Conservation (phyloP, 1,140 invertebrate genomes). For the Tachypleus tridentatus region DNA sequence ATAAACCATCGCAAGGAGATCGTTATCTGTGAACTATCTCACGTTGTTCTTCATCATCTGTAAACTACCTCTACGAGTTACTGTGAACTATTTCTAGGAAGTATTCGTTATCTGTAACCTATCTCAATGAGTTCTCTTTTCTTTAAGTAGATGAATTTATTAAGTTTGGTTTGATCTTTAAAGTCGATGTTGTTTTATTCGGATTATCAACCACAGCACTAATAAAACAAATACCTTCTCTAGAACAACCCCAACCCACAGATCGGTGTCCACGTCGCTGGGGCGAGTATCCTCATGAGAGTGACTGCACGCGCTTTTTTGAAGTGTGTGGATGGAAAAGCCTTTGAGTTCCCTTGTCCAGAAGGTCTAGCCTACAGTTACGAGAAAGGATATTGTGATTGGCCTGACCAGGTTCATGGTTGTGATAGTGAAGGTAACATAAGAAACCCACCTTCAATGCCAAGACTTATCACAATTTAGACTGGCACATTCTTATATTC, state of each 20-base stretch:
- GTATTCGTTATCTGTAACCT: neutral
- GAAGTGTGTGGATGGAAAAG: conserved; percentile 75
- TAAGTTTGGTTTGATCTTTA: neutral
- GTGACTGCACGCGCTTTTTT: conserved; percentile 72
- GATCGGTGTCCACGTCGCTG: conserved; percentile 51
- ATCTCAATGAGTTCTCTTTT: neutral
- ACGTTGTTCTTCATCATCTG: neutral
- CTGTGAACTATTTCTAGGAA: neutral
- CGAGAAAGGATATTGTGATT: conserved; percentile 70
- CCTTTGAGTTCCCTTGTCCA: conserved; percentile 65
- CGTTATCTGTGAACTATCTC: too few relatives aligned
- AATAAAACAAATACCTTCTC: neutral
- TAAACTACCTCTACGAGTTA: neutral
- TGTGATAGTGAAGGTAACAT: conserved; percentile 40
- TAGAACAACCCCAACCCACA: conserved; percentile 16
- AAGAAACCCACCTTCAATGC: conserved; percentile 2
- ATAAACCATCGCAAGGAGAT: too few relatives aligned
- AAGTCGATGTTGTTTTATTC: neutral
- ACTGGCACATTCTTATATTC: too few relatives aligned
- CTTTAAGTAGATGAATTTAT: neutral
- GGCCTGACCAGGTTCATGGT: conserved; percentile 66
- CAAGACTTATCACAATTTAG: neutral
- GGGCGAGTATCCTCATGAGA: conserved; percentile 75
- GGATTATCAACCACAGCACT: neutral
- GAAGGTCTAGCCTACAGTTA: conserved; percentile 73